Percentiles rank a stretch among this genome's conserved stretches.
These are phyloP conservation scores for Antennarius striatus DNA, from an alignment of 2,113 vertebrate species.

Conservation along the genomic window DNA sequence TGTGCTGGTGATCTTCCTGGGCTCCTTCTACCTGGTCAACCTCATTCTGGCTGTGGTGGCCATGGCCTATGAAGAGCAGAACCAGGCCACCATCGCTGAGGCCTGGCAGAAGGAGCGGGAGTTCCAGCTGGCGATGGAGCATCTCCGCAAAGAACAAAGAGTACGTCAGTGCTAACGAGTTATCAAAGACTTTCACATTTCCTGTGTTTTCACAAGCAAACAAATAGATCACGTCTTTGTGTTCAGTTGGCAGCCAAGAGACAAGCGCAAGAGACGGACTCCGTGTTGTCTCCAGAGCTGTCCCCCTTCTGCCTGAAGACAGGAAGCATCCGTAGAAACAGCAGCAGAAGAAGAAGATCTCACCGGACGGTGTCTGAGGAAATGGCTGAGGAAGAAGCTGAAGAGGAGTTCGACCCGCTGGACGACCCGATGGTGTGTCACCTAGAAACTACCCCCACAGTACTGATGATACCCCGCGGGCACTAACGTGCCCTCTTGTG, in stretches of 20 bases:
- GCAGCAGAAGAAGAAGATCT: constrained; percentile 79
- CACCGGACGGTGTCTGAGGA: constrained; percentile 84
- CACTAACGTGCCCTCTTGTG: constrained; percentile 20
- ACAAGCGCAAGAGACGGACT: constrained; percentile 82
- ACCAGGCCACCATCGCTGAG: constrained; percentile 97
- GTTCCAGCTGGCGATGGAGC: constrained; percentile 95
- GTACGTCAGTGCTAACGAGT: constrained; percentile 60
- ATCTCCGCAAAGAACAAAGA: constrained; percentile 91
- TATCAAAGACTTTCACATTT: neutral
- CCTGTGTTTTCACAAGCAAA: neutral
- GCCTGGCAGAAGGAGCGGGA: constrained; percentile 94
- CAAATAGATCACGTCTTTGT: constrained; percentile 2
- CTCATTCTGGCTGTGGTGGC: constrained; percentile 97
- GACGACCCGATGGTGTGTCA: constrained; percentile 71
- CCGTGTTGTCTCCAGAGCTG: constrained; percentile 80
- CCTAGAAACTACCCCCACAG: neutral
- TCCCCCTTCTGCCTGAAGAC: constrained; percentile 82
- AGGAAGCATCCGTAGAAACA: constrained; percentile 79
- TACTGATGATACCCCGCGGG: neutral
- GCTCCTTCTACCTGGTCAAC: constrained; percentile 97
- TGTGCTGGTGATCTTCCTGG: constrained; percentile 97
- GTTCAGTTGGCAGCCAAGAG: constrained; percentile 81
- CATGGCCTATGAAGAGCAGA: constrained; percentile 99
- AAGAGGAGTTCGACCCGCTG: constrained; percentile 67
- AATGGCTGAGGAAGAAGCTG: constrained; percentile 69